Base-by-base conservation (phyloP, 1,140 invertebrate genomes). In the Tetramorium parvispinum region DNA sequence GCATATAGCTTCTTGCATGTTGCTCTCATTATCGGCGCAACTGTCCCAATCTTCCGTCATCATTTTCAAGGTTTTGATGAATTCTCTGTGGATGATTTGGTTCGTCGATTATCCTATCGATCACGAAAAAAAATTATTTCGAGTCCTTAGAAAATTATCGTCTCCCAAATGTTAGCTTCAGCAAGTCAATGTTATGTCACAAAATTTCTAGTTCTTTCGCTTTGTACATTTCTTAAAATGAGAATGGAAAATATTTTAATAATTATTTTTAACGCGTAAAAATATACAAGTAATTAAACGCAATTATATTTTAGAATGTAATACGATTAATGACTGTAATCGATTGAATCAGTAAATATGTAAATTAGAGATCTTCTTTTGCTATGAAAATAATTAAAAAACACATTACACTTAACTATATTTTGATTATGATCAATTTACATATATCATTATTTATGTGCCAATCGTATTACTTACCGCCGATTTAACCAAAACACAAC, bases 1-100 rank as follows among this genome's bases (percentile, higher is more conserved):
- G 10, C 4, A 24, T 3, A 81, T 55, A 8, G 27, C 70, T 24
- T 81, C 49, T 0, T n/a, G 49, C 63, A 81, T 70, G 37, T 18
- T 16, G 16, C 55, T 27, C 11, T 81, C 51, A 11, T 8, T 70
- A 16, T 81, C 10, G 65, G 21, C 49, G 32, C 40, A 70, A 43
- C 18, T 65, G 13, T 81, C 16, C 78, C 63, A 81, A 16, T 83
- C 68, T 24, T 83, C 24, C 53, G 53, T 8, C 7, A 73, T 46
- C 53, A 73, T 61, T n/a, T 55, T 6, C 53, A 83, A 49, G 10
- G 40, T 83, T 24, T 73, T 40, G 53, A 61, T 49, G 21, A 83
- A 59, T 73, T 83, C 18, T 73, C 79, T 83, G 40, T 46, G 53
- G 40, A 83, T 37, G 66, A 82, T 59, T 59, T 53, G 5, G 13